Conservation (phyloP, 1,140 invertebrate genomes). For the Drosophila kepulauana region DNA sequence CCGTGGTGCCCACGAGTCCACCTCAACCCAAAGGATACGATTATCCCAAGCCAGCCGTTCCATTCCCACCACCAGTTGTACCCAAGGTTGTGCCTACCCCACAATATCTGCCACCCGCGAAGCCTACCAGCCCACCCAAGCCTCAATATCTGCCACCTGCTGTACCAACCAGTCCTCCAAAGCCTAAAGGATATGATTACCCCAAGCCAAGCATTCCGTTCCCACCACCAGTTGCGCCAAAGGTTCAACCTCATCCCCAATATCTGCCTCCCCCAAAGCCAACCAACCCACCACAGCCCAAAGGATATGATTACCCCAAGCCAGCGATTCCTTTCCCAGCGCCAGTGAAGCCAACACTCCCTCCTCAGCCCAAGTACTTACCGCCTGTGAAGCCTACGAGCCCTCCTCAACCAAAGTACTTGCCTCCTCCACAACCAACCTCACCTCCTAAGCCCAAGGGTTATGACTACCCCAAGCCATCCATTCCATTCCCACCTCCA, state of each 20-base stretch:
- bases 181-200: constrained; percentile 61
- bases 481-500: constrained; percentile 62
- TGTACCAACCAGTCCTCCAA: constrained; percentile 33
- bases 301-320: constrained; percentile 39
- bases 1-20: constrained; percentile 45
- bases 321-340: constrained; percentile 49
- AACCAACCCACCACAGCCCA: constrained; percentile 45
- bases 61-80: constrained; percentile 48
- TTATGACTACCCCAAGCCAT: constrained; percentile 66
- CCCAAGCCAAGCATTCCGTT: constrained; percentile 62
- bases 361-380: constrained; percentile 37
- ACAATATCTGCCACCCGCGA: constrained; percentile 46
- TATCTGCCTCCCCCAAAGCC: constrained; percentile 46
- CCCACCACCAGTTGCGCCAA: constrained; percentile 43
- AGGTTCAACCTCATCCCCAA: constrained; percentile 32
- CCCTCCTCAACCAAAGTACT: constrained; percentile 28
- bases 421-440: constrained; percentile 5
- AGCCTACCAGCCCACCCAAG: constrained; percentile 36
- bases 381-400: constrained; percentile 30
- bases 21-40: constrained; percentile 55
- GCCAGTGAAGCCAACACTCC: constrained; percentile 1
- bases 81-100: constrained; percentile 43
- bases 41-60: constrained; percentile 60
- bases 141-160: constrained; percentile 59
- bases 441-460: constrained; percentile 27